Evolutionary conservation across 1,140 invertebrate species (phyloP).

Genomic region (Nephila pilipes): DNA sequence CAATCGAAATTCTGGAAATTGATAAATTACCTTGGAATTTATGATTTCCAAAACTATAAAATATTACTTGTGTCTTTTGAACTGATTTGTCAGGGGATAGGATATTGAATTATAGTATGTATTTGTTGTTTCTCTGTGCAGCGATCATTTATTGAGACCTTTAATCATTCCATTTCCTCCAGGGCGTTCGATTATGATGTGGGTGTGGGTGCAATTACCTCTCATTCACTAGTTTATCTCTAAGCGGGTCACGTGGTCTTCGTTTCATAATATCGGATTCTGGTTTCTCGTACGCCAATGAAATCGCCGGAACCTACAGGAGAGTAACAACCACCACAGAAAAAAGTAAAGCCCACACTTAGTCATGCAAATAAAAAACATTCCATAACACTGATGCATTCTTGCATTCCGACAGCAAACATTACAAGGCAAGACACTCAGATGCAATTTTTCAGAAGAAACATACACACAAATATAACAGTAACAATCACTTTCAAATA

Average conservation of each 20-base stretch:
- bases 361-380: slow-evolving; percentile 60
- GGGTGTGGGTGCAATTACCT: slow-evolving; percentile 76
- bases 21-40: neutral
- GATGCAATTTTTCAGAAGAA: neutral
- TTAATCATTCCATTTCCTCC: slow-evolving; percentile 61
- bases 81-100: too few species aligned
- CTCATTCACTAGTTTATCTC: slow-evolving; percentile 86
- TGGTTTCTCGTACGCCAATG: slow-evolving; percentile 86
- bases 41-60: neutral
- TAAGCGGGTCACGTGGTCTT: slow-evolving; percentile 85
- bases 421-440: slow-evolving; percentile 9
- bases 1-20: too few species aligned
- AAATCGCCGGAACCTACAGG: slow-evolving; percentile 86
- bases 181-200: slow-evolving; percentile 37
- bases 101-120: too few species aligned
- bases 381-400: slow-evolving; percentile 20
- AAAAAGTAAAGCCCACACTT: slow-evolving; percentile 61
- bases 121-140: too few species aligned
- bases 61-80: too few species aligned
- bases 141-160: too few species aligned
- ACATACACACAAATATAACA: neutral
- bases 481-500: too few species aligned
- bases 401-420: slow-evolving; percentile 19
- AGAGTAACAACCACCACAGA: slow-evolving; percentile 65
- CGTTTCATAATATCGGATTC: slow-evolving; percentile 88